These are phyloP conservation scores for Benitochromis conjunctus DNA, from an alignment of 2,113 vertebrate species.

Conservation along the genomic window DNA sequence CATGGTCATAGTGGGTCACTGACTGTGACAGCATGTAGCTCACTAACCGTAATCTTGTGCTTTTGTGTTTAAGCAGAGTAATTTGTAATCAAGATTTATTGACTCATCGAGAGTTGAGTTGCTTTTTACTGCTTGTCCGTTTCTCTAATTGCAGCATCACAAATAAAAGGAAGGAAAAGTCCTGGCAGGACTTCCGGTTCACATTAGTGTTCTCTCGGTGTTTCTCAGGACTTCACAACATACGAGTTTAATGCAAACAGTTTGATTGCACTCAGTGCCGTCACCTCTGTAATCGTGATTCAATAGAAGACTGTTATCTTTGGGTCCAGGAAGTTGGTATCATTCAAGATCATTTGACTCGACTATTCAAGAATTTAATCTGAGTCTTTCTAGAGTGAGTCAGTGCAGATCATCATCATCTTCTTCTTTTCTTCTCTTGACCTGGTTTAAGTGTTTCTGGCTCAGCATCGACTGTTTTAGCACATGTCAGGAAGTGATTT, in stretches of 20 bases:
- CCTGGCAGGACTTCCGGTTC: neutral
- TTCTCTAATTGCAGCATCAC: neutral
- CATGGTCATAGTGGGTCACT: neutral
- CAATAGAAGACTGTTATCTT: neutral
- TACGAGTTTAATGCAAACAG: neutral
- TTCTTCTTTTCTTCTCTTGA: neutral
- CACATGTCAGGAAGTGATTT: neutral
- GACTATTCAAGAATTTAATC: neutral
- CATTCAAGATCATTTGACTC: neutral
- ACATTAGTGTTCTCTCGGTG: rapidly evolving
- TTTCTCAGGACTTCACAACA: neutral
- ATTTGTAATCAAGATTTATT: neutral
- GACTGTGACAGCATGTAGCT: neutral
- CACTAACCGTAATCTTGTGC: neutral
- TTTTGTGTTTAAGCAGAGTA: neutral
- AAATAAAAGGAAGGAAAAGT: neutral
- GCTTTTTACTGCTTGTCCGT: neutral
- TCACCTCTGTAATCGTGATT: neutral
- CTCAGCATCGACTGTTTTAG: neutral
- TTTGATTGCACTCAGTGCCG: neutral
- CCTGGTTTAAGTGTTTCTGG: neutral
- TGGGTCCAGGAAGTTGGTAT: neutral
- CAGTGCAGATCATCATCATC: neutral
- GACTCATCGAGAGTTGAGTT: neutral
- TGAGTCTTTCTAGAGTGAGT: neutral